Evolutionary conservation across 2,113 vertebrate species (phyloP), one percentile per base, ranked within the genome.

Genomic region (Acinonyx jubatus): DNA sequence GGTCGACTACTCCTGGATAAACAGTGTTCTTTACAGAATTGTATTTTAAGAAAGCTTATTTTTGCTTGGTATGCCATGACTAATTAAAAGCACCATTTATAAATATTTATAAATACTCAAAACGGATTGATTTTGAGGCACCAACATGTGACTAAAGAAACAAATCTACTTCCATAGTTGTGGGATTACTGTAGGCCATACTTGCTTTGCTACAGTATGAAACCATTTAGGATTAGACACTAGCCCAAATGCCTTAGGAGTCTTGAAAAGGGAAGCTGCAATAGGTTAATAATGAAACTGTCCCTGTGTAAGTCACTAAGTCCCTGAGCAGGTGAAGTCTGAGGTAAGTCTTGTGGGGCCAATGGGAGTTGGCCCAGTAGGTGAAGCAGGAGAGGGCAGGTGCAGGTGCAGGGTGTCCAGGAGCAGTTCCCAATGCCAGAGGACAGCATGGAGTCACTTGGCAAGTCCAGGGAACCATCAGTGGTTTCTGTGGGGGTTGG

Each of bases 91-190:
- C 23, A 74, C 55, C 29, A 74, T 86, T 95, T 84, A 76, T 52
- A 93, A 97, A 31, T 81, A 94, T n/a, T 93, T 94, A 52, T 2
- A 85, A 80, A 61, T 85, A 25, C 31, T 63, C 29, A 81, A n/a
- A 65, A 41, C 19, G 69, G 50, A 69, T 68, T 96, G 50, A 69
- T 68, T 96, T 84, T 85, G 85, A 96, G 57, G 36, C 76, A 91
- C 16, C 15, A 61, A 33, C 31, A 80, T 91, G 81, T 55, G 65
- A 84, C 65, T 79, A 27, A 91, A 80, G 90, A 83, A 96, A 91
- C 33, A 93, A 84, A 88, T 48, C 69, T 13, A 38, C 21, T 23
- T 86, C 65, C 41, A 31, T 86, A 29, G 29, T 48, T 84, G 48
- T 96, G 36, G 31, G 65, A 50, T 94, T 89, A 52, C n/a, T 38